Conservation (phyloP, 2,888 invertebrate genomes). For the Parascotia fuliginaria region DNA sequence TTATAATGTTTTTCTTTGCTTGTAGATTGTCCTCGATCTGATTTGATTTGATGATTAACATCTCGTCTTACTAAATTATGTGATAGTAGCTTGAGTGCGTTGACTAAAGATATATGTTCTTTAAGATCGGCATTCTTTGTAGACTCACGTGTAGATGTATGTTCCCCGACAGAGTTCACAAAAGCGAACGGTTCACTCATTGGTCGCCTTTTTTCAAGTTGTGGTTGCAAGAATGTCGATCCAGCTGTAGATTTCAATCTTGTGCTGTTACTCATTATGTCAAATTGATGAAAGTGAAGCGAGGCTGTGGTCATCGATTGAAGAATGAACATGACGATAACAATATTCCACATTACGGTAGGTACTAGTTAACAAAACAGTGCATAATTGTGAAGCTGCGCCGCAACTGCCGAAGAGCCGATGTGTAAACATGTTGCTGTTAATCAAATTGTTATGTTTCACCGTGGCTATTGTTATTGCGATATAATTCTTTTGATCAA, state of each 20-base stretch:
- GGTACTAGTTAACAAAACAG: conserved; percentile 4
- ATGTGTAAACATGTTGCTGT: neutral
- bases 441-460: conserved; percentile 9
- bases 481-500: no score
- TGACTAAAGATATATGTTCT: neutral
- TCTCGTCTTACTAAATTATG: neutral
- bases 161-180: neutral
- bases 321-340: conserved; percentile 10
- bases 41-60: neutral
- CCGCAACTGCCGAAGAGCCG: neutral
- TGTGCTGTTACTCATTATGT: neutral
- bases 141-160: neutral
- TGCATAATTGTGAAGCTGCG: conserved; percentile 1
- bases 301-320: conserved; percentile 4
- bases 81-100: neutral
- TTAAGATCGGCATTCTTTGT: neutral
- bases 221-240: neutral
- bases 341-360: conserved; percentile 22
- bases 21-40: neutral
- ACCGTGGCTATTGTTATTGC: neutral
- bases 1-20: neutral
- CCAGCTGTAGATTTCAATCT: neutral
- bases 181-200: neutral
- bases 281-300: neutral
- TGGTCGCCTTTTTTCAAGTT: neutral